Conservation (phyloP, 2,113 vertebrate species). For the Aix galericulata region DNA sequence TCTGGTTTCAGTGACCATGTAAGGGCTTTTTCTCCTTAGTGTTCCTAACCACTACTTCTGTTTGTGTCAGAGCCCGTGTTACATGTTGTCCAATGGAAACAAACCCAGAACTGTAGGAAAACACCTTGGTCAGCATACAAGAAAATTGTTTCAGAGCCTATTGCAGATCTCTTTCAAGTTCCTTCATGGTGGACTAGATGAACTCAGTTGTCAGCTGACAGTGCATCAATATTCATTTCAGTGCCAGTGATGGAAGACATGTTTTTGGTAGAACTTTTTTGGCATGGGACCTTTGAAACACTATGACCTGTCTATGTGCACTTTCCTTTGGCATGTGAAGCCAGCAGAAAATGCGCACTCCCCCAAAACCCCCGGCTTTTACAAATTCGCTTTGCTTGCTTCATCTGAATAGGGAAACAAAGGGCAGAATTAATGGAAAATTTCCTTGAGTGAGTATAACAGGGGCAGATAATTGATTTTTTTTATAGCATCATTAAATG, state of each 20-base stretch:
- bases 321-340: background rate
- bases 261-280: background rate
- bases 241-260: background rate
- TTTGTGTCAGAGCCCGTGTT: background rate
- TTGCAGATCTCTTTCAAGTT: background rate
- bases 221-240: background rate
- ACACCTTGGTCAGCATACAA: background rate
- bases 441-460: background rate
- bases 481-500: background rate
- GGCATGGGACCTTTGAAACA: background rate
- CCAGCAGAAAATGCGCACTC: background rate
- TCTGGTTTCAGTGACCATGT: background rate
- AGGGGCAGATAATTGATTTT: background rate
- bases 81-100: background rate
- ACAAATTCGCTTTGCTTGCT: background rate
- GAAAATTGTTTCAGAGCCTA: background rate
- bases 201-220: background rate
- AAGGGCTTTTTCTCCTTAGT: background rate
- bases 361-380: background rate
- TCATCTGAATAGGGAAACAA: background rate
- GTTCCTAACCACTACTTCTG: background rate
- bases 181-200: background rate
- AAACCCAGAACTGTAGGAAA: background rate
- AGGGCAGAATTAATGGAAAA: background rate
- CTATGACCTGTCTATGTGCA: rapidly evolving